Base-by-base conservation (phyloP, 2,888 invertebrate genomes). In the Tachina fera region DNA sequence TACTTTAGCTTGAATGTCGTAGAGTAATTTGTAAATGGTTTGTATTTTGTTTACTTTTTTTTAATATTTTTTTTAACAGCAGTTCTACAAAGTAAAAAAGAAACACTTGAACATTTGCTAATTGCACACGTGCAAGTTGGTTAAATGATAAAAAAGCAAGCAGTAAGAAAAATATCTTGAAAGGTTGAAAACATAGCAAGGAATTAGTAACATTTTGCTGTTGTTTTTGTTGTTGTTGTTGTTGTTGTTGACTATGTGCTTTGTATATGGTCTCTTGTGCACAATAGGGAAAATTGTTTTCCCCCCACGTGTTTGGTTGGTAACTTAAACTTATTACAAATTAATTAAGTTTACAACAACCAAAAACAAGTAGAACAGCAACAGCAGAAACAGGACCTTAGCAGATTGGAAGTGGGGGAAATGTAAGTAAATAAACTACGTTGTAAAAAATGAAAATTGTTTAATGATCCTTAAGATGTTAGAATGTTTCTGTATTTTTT, bases 11-110 rank as follows among this genome's bases (percentile, higher is more conserved):
- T 79, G 71, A 71, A 43, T 82, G 86, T 79, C 60, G 82, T 79
- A 83, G 79, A 86, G 82, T 75, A 83, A 83, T 83, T 86, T 86
- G 86, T 86, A 83, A 86, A 79, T 83, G 79, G 67, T 72, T 31
- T 79, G 43, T 77, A 16, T 65, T 22, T 63, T 65, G 43, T 71
- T 19, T 49, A 19, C 9, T 45, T 53, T 61, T 61, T 49, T 45
- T 10, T 31, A 31, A 31, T 31, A 6, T 72, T 47, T 51, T n/a
- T n/a, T 10, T 56, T n/a, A 3, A n/a, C 14, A 56, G 1, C 3
- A 61, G 31, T 49, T 49, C 13, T 31, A 60, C 9, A 60, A 43
- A 51, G 13, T 19, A 58, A 53, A 43, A 43, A 67, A 65, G 41
- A 65, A 78, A 78, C 31, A 51, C 53, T 19, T 63, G 11, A 83